Percentiles rank a stretch among this genome's conserved stretches.
Conservation (phyloP, 2,113 vertebrate genomes). For the Tenrec ecaudatus region DNA sequence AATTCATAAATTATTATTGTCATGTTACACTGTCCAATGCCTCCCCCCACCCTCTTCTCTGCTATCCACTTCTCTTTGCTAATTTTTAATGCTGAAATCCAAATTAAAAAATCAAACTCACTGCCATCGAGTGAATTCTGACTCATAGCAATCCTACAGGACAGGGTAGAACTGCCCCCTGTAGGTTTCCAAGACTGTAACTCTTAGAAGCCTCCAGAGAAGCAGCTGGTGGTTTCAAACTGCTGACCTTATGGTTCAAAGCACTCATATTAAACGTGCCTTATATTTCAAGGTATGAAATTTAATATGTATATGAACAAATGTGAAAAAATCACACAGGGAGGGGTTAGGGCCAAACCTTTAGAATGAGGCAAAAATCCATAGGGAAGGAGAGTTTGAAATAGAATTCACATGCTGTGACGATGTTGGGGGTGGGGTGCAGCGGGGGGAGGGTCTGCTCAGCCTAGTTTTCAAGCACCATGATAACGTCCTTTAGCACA, state of each 20-base stretch:
- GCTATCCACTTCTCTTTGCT: too few species aligned
- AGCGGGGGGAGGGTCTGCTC: background rate
- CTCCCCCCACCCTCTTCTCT: too few species aligned
- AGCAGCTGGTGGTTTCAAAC: too few species aligned
- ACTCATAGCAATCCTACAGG: too few species aligned
- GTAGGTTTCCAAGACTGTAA: too few species aligned
- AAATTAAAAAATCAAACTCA: constrained; percentile 14
- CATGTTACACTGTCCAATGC: too few species aligned
- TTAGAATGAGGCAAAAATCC: constrained; percentile 34
- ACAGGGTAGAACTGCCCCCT: too few species aligned
- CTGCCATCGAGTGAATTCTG: background rate
- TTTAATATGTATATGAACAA: constrained; percentile 13
- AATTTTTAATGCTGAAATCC: background rate
- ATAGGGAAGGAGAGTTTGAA: background rate
- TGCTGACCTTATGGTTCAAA: background rate
- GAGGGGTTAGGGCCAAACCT: background rate
- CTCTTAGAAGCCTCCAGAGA: too few species aligned
- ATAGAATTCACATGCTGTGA: background rate
- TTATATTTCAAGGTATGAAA: constrained; percentile 32
- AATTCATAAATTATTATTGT: too few species aligned
- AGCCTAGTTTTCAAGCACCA: background rate
- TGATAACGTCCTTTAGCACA: background rate
- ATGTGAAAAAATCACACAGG: constrained; percentile 27
- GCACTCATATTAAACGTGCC: constrained; percentile 54
- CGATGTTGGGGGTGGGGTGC: background rate